Base-by-base conservation (phyloP, 2,888 invertebrate species). In the Physocephala rufipes region DNA sequence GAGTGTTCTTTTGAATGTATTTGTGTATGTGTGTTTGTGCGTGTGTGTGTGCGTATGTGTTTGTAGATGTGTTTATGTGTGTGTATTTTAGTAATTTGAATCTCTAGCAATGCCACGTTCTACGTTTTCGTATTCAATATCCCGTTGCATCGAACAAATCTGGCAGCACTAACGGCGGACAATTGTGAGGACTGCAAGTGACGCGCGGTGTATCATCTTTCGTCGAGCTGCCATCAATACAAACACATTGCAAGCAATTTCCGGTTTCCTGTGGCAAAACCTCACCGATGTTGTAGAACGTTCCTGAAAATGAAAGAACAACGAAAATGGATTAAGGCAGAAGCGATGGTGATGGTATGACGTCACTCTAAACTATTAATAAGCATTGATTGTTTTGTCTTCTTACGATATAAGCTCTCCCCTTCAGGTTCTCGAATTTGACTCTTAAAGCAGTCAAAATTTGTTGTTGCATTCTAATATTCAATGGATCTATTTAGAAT, bases 211-310 rank as follows among this genome's bases (percentile, higher is more conserved):
- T 80, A 76, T 86, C 86, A 73, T 84, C 84, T 59, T 80, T 79
- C 71, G 82, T 84, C 66, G 82, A 89, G 72, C 89, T 90, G 72
- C 89, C 90, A 74, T 87, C 86, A 74, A 89, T 90, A 83, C 91
- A 91, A 81, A 90, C 88, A 83, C 91, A 91, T 82, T 91, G 91
- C 77, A 91, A 87, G 84, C 91, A 91, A 82, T 91, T 91, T 77
- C 91, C 91, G 68, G 91, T 91, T 78, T 90, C 89, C 82, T 91
- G 90, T 13, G 91, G 91, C 76, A 91, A 86, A 75, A 89, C 87
- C 79, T 91, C 90, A 51, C 91, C 91, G 75, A 90, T 88, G 79
- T 88, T 88, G 82, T 91, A 91, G 77, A 88, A 86, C 74, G 88
- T 87, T 73, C 91, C 91, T 91, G 86, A 51, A 58, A 64, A 30